Evolutionary conservation across 1,140 invertebrate species (phyloP).

Genomic region (Drosophila bipectinata): DNA sequence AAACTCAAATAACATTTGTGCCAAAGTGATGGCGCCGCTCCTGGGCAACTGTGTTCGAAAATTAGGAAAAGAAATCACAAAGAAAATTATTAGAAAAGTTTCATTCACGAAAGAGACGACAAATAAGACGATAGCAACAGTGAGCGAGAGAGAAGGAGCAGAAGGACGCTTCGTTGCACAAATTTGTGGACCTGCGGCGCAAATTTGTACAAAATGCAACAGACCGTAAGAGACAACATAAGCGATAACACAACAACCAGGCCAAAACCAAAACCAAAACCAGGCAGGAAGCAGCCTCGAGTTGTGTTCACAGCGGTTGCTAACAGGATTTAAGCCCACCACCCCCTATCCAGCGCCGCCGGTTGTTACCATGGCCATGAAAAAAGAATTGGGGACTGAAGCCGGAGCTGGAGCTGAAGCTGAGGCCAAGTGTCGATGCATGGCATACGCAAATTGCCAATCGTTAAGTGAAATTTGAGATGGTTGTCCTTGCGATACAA

Average conservation of each 20-base stretch:
- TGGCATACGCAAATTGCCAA: conserved; percentile 62
- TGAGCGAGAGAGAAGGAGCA: background rate
- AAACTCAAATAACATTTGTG: conserved; percentile 52
- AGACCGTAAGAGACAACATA: conserved; percentile 83
- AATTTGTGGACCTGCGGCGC: conserved; percentile 59
- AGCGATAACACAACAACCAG: conserved; percentile 77
- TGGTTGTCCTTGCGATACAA: background rate
- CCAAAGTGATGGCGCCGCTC: conserved; percentile 56
- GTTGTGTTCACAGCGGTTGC: conserved; percentile 71
- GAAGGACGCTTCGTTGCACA: conserved; percentile 49
- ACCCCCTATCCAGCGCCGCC: background rate
- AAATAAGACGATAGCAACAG: background rate
- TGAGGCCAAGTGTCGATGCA: conserved; percentile 64
- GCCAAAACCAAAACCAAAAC: conserved; percentile 35
- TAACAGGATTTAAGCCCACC: conserved; percentile 59
- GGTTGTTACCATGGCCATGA: conserved; percentile 35
- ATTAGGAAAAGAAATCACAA: conserved; percentile 40
- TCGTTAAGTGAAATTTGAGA: conserved; percentile 58
- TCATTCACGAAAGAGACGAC: background rate
- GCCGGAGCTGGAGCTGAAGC: conserved; percentile 1
- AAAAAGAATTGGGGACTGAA: conserved; percentile 17
- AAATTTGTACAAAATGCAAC: conserved; percentile 75
- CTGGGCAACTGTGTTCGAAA: conserved; percentile 38
- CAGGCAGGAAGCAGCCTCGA: conserved; percentile 46
- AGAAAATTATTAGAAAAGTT: conserved; percentile 59